Evolutionary conservation across 1,140 invertebrate species (phyloP).

Genomic region (Cotesia vestalis): DNA sequence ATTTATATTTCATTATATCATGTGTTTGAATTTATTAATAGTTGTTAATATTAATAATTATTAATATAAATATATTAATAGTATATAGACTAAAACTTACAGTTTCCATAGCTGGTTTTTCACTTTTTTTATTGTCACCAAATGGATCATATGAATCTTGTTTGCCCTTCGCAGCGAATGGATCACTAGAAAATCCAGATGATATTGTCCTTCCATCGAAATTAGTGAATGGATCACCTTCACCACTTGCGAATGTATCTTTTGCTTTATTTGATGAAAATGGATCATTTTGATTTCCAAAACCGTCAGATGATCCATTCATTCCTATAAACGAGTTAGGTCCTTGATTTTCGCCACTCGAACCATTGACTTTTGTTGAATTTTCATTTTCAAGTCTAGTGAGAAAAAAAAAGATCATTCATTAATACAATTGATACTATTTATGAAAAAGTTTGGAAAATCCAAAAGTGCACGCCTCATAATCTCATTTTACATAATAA

Average conservation of each 20-base stretch:
- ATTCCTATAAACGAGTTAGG: slow-evolving; percentile 66
- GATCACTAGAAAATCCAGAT: slow-evolving; percentile 69
- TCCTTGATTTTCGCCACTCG: slow-evolving; percentile 40
- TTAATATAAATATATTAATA: too few relatives aligned
- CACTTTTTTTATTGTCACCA: slow-evolving; percentile 64
- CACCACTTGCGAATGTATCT: slow-evolving; percentile 67
- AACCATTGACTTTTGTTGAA: slow-evolving; percentile 45
- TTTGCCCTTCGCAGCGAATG: slow-evolving; percentile 64
- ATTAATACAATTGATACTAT: slow-evolving; percentile 8
- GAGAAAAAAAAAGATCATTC: slow-evolving; percentile 29
- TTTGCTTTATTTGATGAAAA: slow-evolving; percentile 66
- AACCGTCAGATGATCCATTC: slow-evolving; percentile 62
- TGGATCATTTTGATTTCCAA: slow-evolving; percentile 67
- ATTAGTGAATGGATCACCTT: slow-evolving; percentile 73
- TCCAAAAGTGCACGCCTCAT: too few relatives aligned
- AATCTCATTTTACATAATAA: too few relatives aligned
- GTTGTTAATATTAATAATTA: too few relatives aligned
- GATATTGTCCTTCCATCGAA: slow-evolving; percentile 47
- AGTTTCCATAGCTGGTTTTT: slow-evolving; percentile 48
- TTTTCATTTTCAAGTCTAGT: slow-evolving; percentile 40
- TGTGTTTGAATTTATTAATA: too few relatives aligned
- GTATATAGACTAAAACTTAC: slow-evolving; percentile 50
- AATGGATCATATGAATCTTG: slow-evolving; percentile 76
- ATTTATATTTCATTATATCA: too few relatives aligned
- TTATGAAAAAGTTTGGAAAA: background rate